Evolutionary conservation across 2,797 vertebrate genomes (phyloP).

Genomic region (Rhabdomys pumilio): DNA sequence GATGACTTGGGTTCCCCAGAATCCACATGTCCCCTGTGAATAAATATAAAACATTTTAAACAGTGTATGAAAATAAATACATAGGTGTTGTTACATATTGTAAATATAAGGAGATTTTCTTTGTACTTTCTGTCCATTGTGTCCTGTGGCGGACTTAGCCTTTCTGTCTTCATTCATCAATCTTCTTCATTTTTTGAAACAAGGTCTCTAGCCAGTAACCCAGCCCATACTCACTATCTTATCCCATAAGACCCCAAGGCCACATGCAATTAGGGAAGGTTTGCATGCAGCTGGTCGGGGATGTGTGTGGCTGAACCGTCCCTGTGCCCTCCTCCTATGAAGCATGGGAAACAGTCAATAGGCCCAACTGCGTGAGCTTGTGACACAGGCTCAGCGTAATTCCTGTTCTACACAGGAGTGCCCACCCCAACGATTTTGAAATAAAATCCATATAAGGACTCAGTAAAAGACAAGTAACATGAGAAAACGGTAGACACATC

Average conservation of each 20-base stretch:
- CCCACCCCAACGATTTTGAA: neutral
- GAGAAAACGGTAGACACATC: neutral
- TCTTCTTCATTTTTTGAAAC: neutral
- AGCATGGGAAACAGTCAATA: neutral
- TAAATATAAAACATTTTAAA: neutral
- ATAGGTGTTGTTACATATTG: neutral
- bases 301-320: neutral
- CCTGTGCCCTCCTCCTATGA: neutral
- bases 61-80: neutral
- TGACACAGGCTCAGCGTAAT: neutral
- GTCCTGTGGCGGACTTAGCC: neutral
- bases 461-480: neutral
- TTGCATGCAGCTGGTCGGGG: neutral
- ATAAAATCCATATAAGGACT: neutral
- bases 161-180: neutral
- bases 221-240: neutral
- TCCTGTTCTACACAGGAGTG: neutral
- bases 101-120: neutral
- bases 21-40: neutral
- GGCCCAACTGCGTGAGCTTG: neutral
- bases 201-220: neutral
- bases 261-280: neutral
- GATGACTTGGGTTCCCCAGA: neutral
- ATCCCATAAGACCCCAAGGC: neutral
- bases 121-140: neutral